Evolutionary conservation across 2,113 vertebrate genomes (phyloP).

Genomic region (Zosterops lateralis): DNA sequence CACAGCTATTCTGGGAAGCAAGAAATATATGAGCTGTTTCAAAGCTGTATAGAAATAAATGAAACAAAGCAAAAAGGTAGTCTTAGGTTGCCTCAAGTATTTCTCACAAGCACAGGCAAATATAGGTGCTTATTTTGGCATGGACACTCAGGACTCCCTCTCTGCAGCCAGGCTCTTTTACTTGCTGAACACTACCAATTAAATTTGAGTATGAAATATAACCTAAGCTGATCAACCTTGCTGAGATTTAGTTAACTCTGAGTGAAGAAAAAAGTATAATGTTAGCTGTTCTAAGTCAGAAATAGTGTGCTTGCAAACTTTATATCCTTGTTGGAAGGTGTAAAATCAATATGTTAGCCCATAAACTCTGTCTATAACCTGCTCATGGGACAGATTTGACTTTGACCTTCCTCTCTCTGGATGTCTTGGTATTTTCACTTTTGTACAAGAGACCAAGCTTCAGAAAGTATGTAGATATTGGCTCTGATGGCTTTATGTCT

Average conservation of each 20-base stretch:
- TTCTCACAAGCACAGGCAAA: background rate
- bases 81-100: background rate
- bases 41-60: background rate
- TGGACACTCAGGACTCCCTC: background rate
- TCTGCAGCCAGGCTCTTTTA: background rate
- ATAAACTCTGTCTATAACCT: background rate
- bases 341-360: background rate
- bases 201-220: background rate
- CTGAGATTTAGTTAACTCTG: background rate
- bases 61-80: background rate
- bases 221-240: background rate
- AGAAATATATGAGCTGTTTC: background rate
- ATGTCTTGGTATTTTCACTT: background rate
- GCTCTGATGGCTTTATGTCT: background rate
- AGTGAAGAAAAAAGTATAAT: background rate
- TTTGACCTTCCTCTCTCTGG: background rate
- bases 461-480: background rate
- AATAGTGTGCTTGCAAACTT: background rate
- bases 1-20: background rate
- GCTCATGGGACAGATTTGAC: background rate
- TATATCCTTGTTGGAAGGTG: background rate
- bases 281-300: background rate
- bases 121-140: background rate
- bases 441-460: background rate
- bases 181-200: background rate